Conservation (phyloP, 2,113 vertebrate species). For the Addax nasomaculatus region DNA sequence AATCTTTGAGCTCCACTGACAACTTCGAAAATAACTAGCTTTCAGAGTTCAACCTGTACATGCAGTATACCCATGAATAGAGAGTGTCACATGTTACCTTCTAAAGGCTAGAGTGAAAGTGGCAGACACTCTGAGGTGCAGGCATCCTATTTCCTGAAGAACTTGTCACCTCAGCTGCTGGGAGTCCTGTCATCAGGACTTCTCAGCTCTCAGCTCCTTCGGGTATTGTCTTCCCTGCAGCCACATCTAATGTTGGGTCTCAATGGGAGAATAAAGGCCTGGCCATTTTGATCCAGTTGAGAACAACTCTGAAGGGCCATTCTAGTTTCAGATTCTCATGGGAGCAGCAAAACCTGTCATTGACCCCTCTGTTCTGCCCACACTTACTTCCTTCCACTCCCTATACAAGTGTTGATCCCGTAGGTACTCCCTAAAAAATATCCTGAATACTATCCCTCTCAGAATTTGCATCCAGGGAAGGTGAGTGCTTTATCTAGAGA, state of each 20-base stretch:
- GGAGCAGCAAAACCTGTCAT: not conserved
- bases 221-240: not conserved
- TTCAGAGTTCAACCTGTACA: not conserved
- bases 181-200: not conserved
- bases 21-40: not conserved
- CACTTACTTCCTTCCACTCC: too few relatives aligned
- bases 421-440: not conserved
- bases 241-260: not conserved
- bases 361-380: not conserved
- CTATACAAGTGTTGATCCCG: not conserved
- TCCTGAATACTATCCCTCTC: not conserved
- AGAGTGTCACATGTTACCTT: not conserved
- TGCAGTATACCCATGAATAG: rapidly evolving
- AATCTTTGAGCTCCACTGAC: rapidly evolving
- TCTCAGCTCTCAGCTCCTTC: not conserved
- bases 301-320: not conserved
- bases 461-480: not conserved
- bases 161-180: not conserved
- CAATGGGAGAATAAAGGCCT: not conserved
- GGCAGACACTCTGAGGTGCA: rapidly evolving
- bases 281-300: not conserved
- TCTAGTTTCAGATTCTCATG: not conserved
- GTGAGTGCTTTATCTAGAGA: not conserved
- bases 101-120: too few relatives aligned
- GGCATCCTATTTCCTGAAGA: not conserved